Percentiles rank a stretch among this genome's conserved stretches.
Conservation (phyloP, 2,888 invertebrate genomes). For the Idaea dimidiata region DNA sequence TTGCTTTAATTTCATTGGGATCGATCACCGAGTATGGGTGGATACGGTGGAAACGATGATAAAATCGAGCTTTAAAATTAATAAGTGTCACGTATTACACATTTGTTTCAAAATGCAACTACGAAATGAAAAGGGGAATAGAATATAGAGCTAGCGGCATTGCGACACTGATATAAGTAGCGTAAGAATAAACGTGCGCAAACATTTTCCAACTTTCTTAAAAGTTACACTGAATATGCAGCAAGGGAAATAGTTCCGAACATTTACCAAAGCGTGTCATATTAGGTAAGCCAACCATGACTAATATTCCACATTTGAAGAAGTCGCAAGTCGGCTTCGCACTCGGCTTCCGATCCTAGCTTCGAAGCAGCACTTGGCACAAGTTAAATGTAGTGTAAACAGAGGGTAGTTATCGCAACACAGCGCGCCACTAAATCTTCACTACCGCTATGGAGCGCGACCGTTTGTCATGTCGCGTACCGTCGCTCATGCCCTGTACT, state of each 20-base stretch:
- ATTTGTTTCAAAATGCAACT: background rate
- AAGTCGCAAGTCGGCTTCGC: constrained; percentile 43
- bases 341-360: constrained; percentile 33
- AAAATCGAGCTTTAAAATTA: constrained; percentile 6
- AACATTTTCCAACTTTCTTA: constrained; percentile 10
- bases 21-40: constrained; percentile 11
- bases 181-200: background rate
- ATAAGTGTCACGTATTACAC: constrained; percentile 1
- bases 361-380: constrained; percentile 58
- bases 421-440: constrained; percentile 66
- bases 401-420: constrained; percentile 70
- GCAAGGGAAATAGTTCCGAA: constrained; percentile 8
- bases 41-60: constrained; percentile 15
- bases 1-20: constrained; percentile 11
- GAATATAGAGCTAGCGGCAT: background rate
- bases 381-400: constrained; percentile 78
- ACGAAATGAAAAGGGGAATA: too few relatives aligned
- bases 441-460: constrained; percentile 44
- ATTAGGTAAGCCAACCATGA: constrained; percentile 35
- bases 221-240: constrained; percentile 6
- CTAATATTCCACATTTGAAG: constrained; percentile 43
- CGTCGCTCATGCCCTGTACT: constrained; percentile 48
- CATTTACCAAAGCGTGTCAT: constrained; percentile 26
- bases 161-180: background rate
- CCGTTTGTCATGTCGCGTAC: constrained; percentile 63